Percentiles rank a stretch among this genome's conserved stretches.
phyloP scores from a whole-genome alignment of 2,113 vertebrate species.

The Typhlomys cinereus region DNA sequence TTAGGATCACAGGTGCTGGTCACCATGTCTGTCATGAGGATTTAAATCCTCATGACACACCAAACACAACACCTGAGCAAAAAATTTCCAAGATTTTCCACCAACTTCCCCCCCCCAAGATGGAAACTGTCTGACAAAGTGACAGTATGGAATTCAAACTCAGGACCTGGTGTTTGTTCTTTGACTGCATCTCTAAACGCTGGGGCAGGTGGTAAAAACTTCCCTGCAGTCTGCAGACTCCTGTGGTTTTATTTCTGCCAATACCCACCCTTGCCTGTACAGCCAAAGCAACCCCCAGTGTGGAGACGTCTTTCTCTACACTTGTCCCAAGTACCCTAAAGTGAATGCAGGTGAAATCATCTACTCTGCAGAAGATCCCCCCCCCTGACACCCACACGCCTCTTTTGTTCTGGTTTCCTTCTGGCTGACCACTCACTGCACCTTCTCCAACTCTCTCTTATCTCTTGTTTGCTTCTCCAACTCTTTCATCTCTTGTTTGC shows the following conservation, averaged over 20 bases:
- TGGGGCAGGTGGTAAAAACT: background rate
- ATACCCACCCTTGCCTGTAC: fast-evolving
- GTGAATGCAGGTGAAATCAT: fast-evolving
- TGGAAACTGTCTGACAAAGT: background rate
- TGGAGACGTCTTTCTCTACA: fast-evolving
- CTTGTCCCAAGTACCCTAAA: background rate
- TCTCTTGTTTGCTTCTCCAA: background rate
- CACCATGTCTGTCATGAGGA: background rate
- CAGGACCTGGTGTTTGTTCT: background rate
- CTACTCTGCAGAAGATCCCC: background rate
- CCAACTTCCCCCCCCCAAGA: fast-evolving
- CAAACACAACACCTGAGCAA: background rate
- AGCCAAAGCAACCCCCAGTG: background rate
- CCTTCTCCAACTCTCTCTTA: background rate
- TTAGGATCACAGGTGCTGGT: background rate
- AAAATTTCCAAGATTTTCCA: background rate
- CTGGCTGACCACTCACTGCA: background rate
- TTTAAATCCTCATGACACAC: background rate
- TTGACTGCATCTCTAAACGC: background rate
- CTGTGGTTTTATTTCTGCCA: fast-evolving
- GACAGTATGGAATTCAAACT: background rate
- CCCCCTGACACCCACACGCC: fast-evolving
- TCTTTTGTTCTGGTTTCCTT: fast-evolving
- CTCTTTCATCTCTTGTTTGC: fast-evolving
- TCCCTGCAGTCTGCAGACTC: background rate